Base-by-base conservation (phyloP, 2,113 vertebrate species). In the Orthonyx spaldingii region DNA sequence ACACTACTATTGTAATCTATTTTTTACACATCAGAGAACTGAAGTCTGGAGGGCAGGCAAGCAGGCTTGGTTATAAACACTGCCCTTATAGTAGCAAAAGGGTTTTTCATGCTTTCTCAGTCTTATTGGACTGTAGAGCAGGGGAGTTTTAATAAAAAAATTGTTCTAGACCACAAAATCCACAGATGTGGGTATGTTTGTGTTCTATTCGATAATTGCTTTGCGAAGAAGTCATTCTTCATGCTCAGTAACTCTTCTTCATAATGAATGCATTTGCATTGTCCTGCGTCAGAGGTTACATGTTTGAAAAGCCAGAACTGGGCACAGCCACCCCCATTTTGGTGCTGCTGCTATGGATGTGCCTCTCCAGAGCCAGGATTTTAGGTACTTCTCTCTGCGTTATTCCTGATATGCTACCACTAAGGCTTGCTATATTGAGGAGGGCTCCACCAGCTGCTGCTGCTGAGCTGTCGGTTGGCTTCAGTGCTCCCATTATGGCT, bases 401-500 rank as follows among this genome's bases (percentile, higher is more conserved):
- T 70, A 16, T 21, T 88, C 50, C 21, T 78, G 64, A 28, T 55
- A 11, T 0, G 3, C 56, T 55, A 2, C 35, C 39, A 28, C 66
- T 24, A 16, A 70, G 64, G 30, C 55, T 80, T 52, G 46, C 63
- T 37, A 32, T 41, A 15, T 22, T 71, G 46, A 42, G 28, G 42
- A 60, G 20, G 22, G 24, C 66, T 87, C 46, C 42, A 28, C 28
- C 37, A 78, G 69, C 84, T 69, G 78, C 61, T 50, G 37, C 76
- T 1, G 2, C 69, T 19, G 37, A 72, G 59, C 53, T 86, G 57
- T 52, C 37, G 39, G 3, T 85, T 84, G 66, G 53, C 50, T 93
- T 85, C 63, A 13, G 1, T 46, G 59, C 42, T 79, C 18, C 50
- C 1, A 0, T 65, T 50, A 8, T 0, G 3, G 46, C 50, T 80